These are phyloP conservation scores for Tetragonula clypearis DNA, from an alignment of 1,140 invertebrate genomes.

Conservation along the genomic window DNA sequence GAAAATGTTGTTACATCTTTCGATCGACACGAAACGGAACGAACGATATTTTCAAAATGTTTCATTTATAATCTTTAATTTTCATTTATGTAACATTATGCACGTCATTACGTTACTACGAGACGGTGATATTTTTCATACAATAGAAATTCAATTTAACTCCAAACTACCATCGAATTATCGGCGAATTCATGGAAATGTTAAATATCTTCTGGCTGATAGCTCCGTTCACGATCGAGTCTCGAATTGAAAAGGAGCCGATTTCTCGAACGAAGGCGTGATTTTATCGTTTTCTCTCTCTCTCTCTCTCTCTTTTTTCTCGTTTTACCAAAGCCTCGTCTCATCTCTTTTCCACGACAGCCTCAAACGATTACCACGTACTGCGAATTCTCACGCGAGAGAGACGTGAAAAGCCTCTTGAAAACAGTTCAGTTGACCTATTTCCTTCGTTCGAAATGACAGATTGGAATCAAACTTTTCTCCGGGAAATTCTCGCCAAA, in stretches of 20 bases:
- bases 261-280: conserved; percentile 10
- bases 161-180: not conserved
- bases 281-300: conserved; percentile 22
- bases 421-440: conserved; percentile 52
- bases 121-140: not conserved
- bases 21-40: not conserved
- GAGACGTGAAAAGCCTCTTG: conserved; percentile 31
- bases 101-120: too few species aligned
- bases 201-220: not conserved
- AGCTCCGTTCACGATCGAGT: conserved; percentile 8
- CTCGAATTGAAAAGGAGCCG: conserved; percentile 24
- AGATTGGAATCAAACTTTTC: conserved; percentile 45
- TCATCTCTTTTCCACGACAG: not conserved
- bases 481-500: conserved; percentile 3
- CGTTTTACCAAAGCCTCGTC: too few species aligned
- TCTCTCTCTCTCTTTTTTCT: too few species aligned
- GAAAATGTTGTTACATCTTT: not conserved
- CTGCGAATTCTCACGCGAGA: conserved; percentile 47
- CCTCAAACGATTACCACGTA: conserved; percentile 50
- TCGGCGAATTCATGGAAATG: not conserved
- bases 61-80: not conserved
- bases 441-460: conserved; percentile 50
- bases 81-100: too few species aligned
- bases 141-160: not conserved
- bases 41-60: too few species aligned